Conservation (phyloP, 2,888 invertebrate genomes). For the Chaitophorus viminalis region DNA sequence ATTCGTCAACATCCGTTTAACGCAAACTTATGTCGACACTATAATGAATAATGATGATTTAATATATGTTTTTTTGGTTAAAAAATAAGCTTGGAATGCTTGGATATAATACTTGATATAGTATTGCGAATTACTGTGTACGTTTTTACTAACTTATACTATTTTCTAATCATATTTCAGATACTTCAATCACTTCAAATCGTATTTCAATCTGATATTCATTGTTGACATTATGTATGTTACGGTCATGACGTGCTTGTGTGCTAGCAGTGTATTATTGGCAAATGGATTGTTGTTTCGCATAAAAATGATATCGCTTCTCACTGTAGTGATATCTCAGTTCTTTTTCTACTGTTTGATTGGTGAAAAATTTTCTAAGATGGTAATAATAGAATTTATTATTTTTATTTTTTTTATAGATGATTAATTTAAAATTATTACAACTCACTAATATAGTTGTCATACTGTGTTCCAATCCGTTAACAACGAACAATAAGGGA, state of each 20-base stretch:
- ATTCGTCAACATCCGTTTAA: too few relatives aligned
- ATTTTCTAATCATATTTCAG: background rate
- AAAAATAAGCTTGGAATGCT: too few relatives aligned
- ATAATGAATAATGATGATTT: too few relatives aligned
- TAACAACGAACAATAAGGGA: too few relatives aligned
- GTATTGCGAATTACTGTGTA: too few relatives aligned
- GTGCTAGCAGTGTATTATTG: conserved; percentile 32
- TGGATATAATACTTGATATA: too few relatives aligned
- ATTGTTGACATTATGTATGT: conserved; percentile 14
- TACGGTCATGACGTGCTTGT: conserved; percentile 37
- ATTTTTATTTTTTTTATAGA: background rate
- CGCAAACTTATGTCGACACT: too few relatives aligned
- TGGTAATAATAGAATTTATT: conserved; percentile 7
- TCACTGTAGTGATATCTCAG: conserved; percentile 18
- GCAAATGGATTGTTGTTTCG: conserved; percentile 35
- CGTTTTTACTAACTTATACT: too few relatives aligned
- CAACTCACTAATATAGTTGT: too few relatives aligned
- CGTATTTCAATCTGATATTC: conserved; percentile 36
- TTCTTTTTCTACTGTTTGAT: conserved; percentile 51
- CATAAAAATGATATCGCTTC: conserved; percentile 46
- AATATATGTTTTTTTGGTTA: too few relatives aligned
- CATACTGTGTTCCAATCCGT: too few relatives aligned
- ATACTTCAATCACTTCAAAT: conserved; percentile 42
- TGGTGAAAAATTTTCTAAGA: conserved; percentile 26
- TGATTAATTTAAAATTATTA: too few relatives aligned